Evolutionary conservation across 1,140 invertebrate genomes (phyloP).

Genomic region (Saccostrea echinata): DNA sequence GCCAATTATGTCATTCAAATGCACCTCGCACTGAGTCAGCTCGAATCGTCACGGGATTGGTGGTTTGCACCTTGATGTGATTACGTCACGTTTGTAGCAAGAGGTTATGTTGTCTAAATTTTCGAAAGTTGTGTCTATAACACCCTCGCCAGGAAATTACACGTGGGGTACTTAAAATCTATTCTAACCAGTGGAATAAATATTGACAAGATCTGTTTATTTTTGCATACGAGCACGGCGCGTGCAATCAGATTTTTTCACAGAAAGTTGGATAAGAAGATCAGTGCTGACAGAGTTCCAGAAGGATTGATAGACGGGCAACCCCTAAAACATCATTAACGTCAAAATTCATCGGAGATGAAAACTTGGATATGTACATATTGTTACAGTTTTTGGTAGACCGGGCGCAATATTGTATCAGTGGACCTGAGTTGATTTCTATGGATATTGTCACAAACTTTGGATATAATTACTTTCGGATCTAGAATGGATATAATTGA

Average conservation of each 20-base stretch:
- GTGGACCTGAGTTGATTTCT: constrained; percentile 18
- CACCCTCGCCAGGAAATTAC: constrained; percentile 1
- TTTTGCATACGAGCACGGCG: constrained; percentile 5
- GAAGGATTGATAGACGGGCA: constrained; percentile 13
- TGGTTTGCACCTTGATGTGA: background rate
- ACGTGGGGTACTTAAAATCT: constrained; percentile 19
- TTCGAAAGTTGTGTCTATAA: background rate
- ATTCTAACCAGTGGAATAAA: constrained; percentile 14
- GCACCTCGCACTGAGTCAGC: background rate
- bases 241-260: constrained; percentile 35
- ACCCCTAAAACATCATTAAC: constrained; percentile 34
- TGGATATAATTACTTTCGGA: constrained; percentile 26
- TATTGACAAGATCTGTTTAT: constrained; percentile 39
- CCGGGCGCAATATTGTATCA: constrained; percentile 22
- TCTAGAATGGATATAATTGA: constrained; percentile 18
- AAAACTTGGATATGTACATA: background rate
- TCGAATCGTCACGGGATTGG: background rate
- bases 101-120: background rate
- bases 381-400: constrained; percentile 28
- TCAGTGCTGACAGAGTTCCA: constrained; percentile 22
- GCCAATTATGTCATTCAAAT: constrained; percentile 35
- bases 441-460: constrained; percentile 29
- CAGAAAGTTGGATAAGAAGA: constrained; percentile 36
- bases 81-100: background rate
- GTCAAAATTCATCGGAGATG: constrained; percentile 38